phyloP scores from a whole-genome alignment of 2,888 invertebrate genomes.

The Parnassius smintheus region DNA sequence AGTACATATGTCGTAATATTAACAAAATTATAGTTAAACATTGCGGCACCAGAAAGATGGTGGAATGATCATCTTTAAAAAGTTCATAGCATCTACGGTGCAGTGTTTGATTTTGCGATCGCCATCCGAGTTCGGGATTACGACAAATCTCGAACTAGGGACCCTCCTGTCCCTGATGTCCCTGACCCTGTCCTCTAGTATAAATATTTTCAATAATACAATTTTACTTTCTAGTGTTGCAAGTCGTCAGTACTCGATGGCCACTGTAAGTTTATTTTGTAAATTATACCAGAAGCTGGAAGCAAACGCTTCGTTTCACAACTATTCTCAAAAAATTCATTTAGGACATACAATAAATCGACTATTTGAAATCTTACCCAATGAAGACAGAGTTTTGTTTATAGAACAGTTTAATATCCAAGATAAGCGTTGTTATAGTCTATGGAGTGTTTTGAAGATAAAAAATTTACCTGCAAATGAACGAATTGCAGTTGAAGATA shows the following conservation, averaged over 20 bases:
- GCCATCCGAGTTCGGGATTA: too few species aligned
- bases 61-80: too few species aligned
- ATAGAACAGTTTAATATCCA: conserved; percentile 45
- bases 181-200: too few species aligned
- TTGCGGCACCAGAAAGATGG: too few species aligned
- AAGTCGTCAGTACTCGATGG: conserved; percentile 40
- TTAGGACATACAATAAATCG: conserved; percentile 45
- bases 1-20: too few species aligned
- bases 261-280: conserved; percentile 49
- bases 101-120: too few species aligned
- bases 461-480: conserved; percentile 46
- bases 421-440: conserved; percentile 36
- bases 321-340: conserved; percentile 56
- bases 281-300: conserved; percentile 53
- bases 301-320: conserved; percentile 37
- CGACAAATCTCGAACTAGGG: too few species aligned
- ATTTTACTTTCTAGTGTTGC: conserved; percentile 43
- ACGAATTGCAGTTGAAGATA: conserved; percentile 8
- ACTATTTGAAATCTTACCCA: conserved; percentile 47
- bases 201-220: not conserved
- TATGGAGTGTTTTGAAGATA: conserved; percentile 54
- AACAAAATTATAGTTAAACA: too few species aligned
- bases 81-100: too few species aligned
- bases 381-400: conserved; percentile 50
- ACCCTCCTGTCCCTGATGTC: too few species aligned